Conservation (phyloP, 1,140 invertebrate species). For the Drosophila azteca region DNA sequence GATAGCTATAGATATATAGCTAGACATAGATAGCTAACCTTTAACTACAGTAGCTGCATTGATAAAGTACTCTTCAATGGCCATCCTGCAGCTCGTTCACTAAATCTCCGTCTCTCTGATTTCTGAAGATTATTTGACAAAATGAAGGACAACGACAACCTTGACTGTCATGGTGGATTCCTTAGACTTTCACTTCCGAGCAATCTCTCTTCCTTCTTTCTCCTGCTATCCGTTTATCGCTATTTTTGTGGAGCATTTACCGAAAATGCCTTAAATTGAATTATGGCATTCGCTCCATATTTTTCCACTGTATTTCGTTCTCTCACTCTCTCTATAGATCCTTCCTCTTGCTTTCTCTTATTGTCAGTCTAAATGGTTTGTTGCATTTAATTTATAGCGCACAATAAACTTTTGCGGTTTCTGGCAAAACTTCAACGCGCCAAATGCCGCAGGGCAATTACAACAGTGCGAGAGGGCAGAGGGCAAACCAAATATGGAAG, state of each 20-base stretch:
- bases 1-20: too few relatives aligned
- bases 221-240: slow-evolving; percentile 18
- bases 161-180: slow-evolving; percentile 20
- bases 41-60: too few relatives aligned
- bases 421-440: slow-evolving; percentile 62
- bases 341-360: background rate
- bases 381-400: slow-evolving; percentile 77
- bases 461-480: slow-evolving; percentile 10
- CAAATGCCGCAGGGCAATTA: slow-evolving; percentile 77
- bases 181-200: slow-evolving; percentile 22
- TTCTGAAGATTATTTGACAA: too few relatives aligned
- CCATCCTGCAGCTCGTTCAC: too few relatives aligned
- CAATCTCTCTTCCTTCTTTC: slow-evolving; percentile 10
- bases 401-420: slow-evolving; percentile 74
- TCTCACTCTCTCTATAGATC: background rate
- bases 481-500: slow-evolving; percentile 22
- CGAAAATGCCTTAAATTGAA: slow-evolving; percentile 60
- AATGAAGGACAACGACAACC: background rate
- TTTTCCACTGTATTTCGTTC: slow-evolving; percentile 1
- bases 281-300: slow-evolving; percentile 64
- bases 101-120: too few relatives aligned
- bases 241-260: slow-evolving; percentile 40
- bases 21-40: too few relatives aligned
- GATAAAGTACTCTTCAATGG: too few relatives aligned
- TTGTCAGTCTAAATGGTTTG: slow-evolving; percentile 61